phyloP scores from a whole-genome alignment of 2,888 invertebrate genomes.

The Laspeyria flexula region DNA sequence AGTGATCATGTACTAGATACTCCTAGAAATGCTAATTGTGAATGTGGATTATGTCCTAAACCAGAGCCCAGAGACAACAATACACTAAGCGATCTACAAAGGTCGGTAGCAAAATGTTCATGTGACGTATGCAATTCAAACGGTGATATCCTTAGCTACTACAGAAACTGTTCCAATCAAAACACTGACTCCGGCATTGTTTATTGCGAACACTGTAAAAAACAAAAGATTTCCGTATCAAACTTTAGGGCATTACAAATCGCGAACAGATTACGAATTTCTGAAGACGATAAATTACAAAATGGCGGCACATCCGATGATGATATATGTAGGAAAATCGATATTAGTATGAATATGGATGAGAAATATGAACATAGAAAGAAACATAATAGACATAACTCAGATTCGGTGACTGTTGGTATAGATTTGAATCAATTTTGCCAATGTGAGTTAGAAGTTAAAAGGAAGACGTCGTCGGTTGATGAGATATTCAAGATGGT shows the following conservation, averaged over 20 bases:
- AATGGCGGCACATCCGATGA: slow-evolving; percentile 75
- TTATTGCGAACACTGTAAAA: slow-evolving; percentile 77
- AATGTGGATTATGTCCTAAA: slow-evolving; percentile 79
- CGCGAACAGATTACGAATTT: slow-evolving; percentile 73
- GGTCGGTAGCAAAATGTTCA: slow-evolving; percentile 76
- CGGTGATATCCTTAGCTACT: slow-evolving; percentile 77
- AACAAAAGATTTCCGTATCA: slow-evolving; percentile 81
- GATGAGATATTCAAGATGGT: slow-evolving; percentile 91
- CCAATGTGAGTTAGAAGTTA: slow-evolving; percentile 75
- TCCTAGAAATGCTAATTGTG: slow-evolving; percentile 71
- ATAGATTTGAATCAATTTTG: slow-evolving; percentile 82
- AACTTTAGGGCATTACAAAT: slow-evolving; percentile 82
- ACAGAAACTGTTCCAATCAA: slow-evolving; percentile 74
- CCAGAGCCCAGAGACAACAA: slow-evolving; percentile 70
- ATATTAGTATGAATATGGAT: slow-evolving; percentile 77
- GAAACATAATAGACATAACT: slow-evolving; percentile 75
- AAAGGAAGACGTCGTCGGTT: slow-evolving; percentile 89
- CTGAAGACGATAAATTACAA: slow-evolving; percentile 68
- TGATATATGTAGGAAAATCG: slow-evolving; percentile 76
- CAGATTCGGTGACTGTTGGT: slow-evolving; percentile 70
- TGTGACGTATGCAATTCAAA: slow-evolving; percentile 79
- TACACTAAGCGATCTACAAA: slow-evolving; percentile 76
- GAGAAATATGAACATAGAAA: slow-evolving; percentile 76
- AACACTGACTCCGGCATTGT: slow-evolving; percentile 78
- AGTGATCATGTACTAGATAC: slow-evolving; percentile 60